Evolutionary conservation across 2,888 invertebrate species (phyloP).

Genomic region (Rotaria socialis): DNA sequence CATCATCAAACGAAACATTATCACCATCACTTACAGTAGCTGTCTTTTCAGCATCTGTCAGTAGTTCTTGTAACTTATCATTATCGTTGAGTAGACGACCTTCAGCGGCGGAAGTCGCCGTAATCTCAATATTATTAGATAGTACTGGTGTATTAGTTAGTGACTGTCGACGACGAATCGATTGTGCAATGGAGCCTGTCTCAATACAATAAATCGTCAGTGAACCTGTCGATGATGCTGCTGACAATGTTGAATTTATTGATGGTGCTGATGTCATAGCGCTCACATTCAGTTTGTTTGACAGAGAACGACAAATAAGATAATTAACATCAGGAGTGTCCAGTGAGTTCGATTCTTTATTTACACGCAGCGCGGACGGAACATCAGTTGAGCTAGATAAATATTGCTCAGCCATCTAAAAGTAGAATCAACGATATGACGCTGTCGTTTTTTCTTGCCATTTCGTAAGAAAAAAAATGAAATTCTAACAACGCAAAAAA

Average conservation of each 20-base stretch:
- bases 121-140: conserved; percentile 11
- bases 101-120: background rate
- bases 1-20: conserved; percentile 7
- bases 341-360: background rate
- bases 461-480: no score
- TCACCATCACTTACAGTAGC: background rate
- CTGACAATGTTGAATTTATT: background rate
- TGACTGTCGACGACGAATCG: conserved; percentile 7
- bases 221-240: conserved; percentile 23
- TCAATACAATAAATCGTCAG: conserved; percentile 17
- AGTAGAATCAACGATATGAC: background rate
- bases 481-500: no score
- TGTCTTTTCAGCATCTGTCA: conserved; percentile 15
- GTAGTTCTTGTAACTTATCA: background rate
- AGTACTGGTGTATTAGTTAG: background rate
- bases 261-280: background rate
- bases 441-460: background rate
- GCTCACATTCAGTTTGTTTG: background rate
- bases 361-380: background rate
- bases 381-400: conserved; percentile 11
- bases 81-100: background rate
- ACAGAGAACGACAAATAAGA: background rate
- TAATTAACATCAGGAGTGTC: background rate
- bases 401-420: conserved; percentile 1
- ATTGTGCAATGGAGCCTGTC: conserved; percentile 17